Base-by-base conservation (phyloP, 1,140 invertebrate species). In the Leptopilina clavipes region DNA sequence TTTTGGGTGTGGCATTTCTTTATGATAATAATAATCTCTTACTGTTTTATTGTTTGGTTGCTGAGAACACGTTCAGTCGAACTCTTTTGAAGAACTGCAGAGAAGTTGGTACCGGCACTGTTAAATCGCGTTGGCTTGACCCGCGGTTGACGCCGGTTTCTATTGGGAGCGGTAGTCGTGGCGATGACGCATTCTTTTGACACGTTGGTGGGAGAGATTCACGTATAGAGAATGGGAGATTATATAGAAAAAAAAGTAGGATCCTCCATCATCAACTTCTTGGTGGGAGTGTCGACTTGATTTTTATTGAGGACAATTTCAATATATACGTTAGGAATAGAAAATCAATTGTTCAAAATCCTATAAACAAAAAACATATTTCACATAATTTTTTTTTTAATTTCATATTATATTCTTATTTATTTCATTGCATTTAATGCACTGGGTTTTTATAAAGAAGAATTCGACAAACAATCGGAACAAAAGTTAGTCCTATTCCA, bases 61-160 rank as follows among this genome's bases (percentile, higher is more conserved):
- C 11, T 11, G 54, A 59, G 54, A 59, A 10, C 19, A 2, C 18
- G 5, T 59, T 19, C 19, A 22, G 56, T 40, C 37, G 37, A 40
- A 40, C 56, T 59, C 56, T 59, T 59, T 65, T 65, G 59, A 22
- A 65, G 59, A 65, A 65, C 54, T 59, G n/a, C 10, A 3, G 18
- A 22, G 54, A 31, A 31, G 37, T 22, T 65, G 59, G 59, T 65
- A 65, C 59, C 59, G 59, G 25, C n/a, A n/a, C n/a, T n/a, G n/a
- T n/a, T n/a, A n/a, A n/a, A n/a, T n/a, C n/a, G n/a, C 59, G 25
- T 65, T 59, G 3, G 5, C 52, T 8, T 10, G 52, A n/a, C 14
- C 17, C 12, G 12, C 45, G 7, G n/a, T 19, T 56, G 52, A 56
- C 52, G 52, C 52, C 52, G 19, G 18, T 59, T 31, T 12, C 18